Evolutionary conservation across 2,113 vertebrate genomes (phyloP), one percentile per base, ranked within the genome.

Genomic region (Tragulus kanchil): DNA sequence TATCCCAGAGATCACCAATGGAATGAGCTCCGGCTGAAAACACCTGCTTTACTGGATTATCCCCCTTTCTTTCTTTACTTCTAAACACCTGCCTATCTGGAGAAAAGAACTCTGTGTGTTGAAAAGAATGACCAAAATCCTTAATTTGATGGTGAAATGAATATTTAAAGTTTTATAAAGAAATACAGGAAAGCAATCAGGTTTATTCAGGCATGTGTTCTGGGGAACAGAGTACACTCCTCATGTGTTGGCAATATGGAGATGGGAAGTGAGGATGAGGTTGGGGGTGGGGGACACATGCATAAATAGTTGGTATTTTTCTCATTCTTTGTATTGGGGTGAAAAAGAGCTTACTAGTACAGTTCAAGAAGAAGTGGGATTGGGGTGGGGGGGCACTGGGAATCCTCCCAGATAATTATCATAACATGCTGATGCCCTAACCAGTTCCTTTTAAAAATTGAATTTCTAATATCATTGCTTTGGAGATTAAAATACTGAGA

Each of bases 101-200:
- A 96, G 94, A 98, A 94, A 93, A 97, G 62, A 86, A 96, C 58
- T 88, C 82, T 90, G 82, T 45, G 59, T 97, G 87, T 62, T 98
- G 97, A 97, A 97, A 98, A 98, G 94, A 98, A 98, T 65, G 96
- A 83, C 48, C 83, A n/a, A 97, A 98, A 98, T 96, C 42, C 79
- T 98, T 98, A 97, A 98, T 98, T 98, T 98, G 95, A 98, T 90
- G 95, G 95, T 21, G 0, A 0, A 84, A 96, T 98, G 97, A 98
- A 98, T 98, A 98, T 98, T 98, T 98, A 98, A 97, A 96, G 90
- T 97, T 98, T 97, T 96, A 96, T 98, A 98, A 98, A 93, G 89
- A 98, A 98, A 98, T 97, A 97, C 65, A 98, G 97, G 97, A 96
- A 98, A 90, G 93, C 87, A 97, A 97, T 98, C 96, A 97, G 85